A percentile compares a stretch with the other conserved stretches of the same genome.
Conservation (phyloP, 2,888 invertebrate species). For the Caenorhabditis auriculariae region DNA sequence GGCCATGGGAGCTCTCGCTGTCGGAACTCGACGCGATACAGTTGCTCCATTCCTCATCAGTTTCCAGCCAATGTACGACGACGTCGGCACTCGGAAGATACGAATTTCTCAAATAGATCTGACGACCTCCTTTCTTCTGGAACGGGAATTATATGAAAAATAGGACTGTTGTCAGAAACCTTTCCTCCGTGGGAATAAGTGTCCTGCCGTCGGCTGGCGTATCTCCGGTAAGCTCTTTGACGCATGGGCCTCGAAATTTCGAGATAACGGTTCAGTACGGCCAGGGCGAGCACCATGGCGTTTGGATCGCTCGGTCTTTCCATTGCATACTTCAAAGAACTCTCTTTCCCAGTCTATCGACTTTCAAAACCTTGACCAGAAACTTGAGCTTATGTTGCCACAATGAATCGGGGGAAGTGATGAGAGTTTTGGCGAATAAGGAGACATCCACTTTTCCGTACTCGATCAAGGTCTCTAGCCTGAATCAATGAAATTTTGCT, state of each 20-base stretch:
- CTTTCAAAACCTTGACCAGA: constrained; percentile 21
- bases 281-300: constrained; percentile 15
- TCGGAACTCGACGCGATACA: constrained; percentile 4
- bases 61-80: constrained; percentile 13
- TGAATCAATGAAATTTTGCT: not conserved
- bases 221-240: constrained; percentile 4
- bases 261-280: constrained; percentile 24
- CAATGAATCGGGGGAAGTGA: constrained; percentile 20
- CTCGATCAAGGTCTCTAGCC: constrained; percentile 15
- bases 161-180: not conserved
- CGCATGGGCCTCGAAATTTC: constrained; percentile 6
- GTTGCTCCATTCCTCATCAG: constrained; percentile 17
- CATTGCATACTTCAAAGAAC: constrained; percentile 10
- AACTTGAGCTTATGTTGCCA: constrained; percentile 39
- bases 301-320: constrained; percentile 19
- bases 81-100: not conserved
- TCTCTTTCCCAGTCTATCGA: too few species aligned
- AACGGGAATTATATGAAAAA: not conserved
- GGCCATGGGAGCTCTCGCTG: too few species aligned
- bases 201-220: constrained; percentile 3
- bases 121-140: too few species aligned
- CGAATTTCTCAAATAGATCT: too few species aligned
- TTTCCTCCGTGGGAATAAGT: too few species aligned
- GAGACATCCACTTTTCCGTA: constrained; percentile 10
- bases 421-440: constrained; percentile 25